Evolutionary conservation across 2,797 vertebrate genomes (phyloP).

Genomic region (Myripristis murdjan): DNA sequence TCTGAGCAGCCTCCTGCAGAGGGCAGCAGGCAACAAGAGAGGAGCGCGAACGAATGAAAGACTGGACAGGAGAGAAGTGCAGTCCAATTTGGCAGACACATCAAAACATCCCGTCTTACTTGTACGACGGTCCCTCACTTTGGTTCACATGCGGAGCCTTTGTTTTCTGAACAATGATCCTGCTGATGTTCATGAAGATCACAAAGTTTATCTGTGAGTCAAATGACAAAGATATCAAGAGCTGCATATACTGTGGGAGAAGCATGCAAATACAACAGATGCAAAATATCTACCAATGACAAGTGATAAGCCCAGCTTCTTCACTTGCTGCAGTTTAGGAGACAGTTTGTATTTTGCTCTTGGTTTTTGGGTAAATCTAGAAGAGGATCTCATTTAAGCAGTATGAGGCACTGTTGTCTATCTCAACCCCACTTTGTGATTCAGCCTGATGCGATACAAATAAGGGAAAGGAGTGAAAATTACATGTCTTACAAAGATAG

Average conservation of each 20-base stretch:
- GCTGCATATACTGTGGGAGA: not conserved
- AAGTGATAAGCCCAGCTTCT: too few species aligned
- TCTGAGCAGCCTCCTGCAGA: constrained; percentile 68
- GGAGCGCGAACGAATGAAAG: not conserved
- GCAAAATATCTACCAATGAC: too few species aligned
- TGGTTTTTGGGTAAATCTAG: too few species aligned
- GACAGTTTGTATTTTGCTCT: too few species aligned
- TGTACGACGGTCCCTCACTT: constrained; percentile 70
- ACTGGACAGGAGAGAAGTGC: too few species aligned
- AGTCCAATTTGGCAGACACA: not conserved
- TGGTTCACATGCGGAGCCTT: constrained; percentile 63
- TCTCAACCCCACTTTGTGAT: too few species aligned
- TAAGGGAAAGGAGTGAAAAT: too few species aligned
- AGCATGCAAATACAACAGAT: too few species aligned
- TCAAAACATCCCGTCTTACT: constrained; percentile 59
- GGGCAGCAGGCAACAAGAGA: constrained; percentile 11
- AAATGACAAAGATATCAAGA: not conserved
- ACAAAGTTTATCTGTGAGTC: constrained; percentile 76
- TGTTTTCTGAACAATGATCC: constrained; percentile 79
- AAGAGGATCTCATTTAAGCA: too few species aligned
- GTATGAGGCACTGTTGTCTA: too few species aligned
- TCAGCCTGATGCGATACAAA: too few species aligned
- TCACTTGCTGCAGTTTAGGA: too few species aligned
- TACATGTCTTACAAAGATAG: constrained; percentile 55
- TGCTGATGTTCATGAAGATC: constrained; percentile 84